Conservation (phyloP, 2,888 invertebrate genomes). For the Polylopha cassiicola region DNA sequence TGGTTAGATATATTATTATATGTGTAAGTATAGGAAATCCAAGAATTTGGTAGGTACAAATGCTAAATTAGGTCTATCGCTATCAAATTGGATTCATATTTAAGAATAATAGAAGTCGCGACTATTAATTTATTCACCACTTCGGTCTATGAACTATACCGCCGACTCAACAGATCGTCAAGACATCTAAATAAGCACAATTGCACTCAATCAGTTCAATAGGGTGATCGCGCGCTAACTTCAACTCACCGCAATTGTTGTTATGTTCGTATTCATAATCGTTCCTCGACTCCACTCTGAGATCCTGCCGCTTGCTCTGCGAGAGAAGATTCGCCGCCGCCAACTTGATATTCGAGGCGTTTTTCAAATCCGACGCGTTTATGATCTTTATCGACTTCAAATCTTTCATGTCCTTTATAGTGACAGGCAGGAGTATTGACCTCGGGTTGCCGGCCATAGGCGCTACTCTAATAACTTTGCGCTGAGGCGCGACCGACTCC, state of each 20-base stretch:
- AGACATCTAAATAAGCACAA: constrained; percentile 37
- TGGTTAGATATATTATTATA: no score
- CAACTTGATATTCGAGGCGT: constrained; percentile 72
- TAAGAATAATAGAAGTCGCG: no score
- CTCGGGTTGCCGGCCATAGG: constrained; percentile 76
- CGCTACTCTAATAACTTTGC: constrained; percentile 63
- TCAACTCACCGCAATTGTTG: constrained; percentile 57
- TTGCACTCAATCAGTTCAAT: constrained; percentile 41
- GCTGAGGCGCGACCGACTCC: constrained; percentile 61
- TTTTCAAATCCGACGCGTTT: constrained; percentile 78
- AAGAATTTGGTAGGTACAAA: no score
- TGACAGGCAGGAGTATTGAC: constrained; percentile 84
- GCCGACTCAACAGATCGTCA: no score
- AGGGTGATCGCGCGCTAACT: constrained; percentile 9
- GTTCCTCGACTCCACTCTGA: constrained; percentile 52
- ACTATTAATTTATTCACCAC: no score
- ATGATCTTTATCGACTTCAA: constrained; percentile 84
- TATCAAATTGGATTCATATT: no score
- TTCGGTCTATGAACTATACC: no score
- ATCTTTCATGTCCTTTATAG: constrained; percentile 82
- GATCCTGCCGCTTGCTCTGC: constrained; percentile 63
- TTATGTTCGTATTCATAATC: constrained; percentile 62
- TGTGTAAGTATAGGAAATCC: no score
- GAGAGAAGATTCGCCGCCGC: constrained; percentile 71
- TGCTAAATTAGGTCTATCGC: no score